Evolutionary conservation across 1,140 invertebrate species (phyloP).

Genomic region (Heliconius himera): DNA sequence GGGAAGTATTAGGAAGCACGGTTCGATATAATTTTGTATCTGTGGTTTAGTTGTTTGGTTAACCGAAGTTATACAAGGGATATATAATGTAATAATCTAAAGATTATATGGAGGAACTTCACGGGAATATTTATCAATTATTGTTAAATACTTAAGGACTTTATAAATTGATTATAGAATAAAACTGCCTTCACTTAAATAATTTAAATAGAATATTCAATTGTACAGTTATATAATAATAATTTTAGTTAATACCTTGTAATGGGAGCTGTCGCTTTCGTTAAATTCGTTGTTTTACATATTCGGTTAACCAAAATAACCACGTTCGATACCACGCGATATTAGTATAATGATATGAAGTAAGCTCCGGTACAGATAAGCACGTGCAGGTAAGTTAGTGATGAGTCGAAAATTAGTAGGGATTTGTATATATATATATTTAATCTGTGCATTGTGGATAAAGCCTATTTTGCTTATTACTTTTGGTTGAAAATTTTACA

Average conservation of each 20-base stretch:
- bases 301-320: background rate
- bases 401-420: slow-evolving; percentile 79
- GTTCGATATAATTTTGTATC: slow-evolving; percentile 36
- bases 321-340: background rate
- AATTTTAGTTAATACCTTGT: no score
- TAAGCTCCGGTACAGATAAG: slow-evolving; percentile 48
- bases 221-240: no score
- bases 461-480: background rate
- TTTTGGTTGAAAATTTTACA: background rate
- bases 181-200: background rate
- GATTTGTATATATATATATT: slow-evolving; percentile 22
- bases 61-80: background rate
- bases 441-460: background rate
- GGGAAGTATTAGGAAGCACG: slow-evolving; percentile 50
- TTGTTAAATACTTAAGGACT: no score
- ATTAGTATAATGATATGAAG: slow-evolving; percentile 51
- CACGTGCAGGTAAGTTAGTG: slow-evolving; percentile 72
- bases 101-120: no score
- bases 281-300: background rate
- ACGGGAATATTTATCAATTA: no score
- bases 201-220: no score
- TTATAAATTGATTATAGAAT: no score
- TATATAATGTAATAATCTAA: no score
- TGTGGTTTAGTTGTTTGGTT: slow-evolving; percentile 25
- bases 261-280: background rate